These are phyloP conservation scores for Coecobrya sp. DNA, from an alignment of 2,888 invertebrate genomes.

Conservation along the genomic window DNA sequence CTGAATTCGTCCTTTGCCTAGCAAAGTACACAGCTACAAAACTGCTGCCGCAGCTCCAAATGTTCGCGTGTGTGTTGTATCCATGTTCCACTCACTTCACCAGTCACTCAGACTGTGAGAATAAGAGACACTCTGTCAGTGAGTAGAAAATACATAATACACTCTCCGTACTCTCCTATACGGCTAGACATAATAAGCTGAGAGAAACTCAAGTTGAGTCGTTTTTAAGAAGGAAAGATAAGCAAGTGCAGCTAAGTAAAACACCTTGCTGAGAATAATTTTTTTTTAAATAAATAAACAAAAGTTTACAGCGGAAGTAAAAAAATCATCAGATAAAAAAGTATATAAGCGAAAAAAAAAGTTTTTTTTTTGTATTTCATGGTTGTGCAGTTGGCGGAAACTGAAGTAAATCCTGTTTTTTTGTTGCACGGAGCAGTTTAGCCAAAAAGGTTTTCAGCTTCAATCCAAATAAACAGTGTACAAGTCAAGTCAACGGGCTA, in stretches of 20 bases:
- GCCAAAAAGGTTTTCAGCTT: conserved; percentile 1
- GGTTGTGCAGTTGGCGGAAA: background rate
- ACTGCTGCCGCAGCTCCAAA: conserved; percentile 6
- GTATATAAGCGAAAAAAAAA: too few relatives aligned
- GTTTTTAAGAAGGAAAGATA: background rate
- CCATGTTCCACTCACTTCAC: background rate
- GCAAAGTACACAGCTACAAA: conserved; percentile 37
- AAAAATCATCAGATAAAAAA: background rate
- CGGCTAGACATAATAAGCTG: too few relatives aligned
- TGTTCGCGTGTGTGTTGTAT: conserved; percentile 16
- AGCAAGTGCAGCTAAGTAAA: background rate
- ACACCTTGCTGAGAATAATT: background rate
- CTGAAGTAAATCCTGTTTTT: background rate
- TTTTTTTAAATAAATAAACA: background rate
- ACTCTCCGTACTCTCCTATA: too few relatives aligned
- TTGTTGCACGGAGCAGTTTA: background rate
- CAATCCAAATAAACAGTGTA: conserved; percentile 31
- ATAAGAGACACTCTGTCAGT: background rate
- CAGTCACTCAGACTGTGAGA: background rate
- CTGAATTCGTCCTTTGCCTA: conserved; percentile 42
- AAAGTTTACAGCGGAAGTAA: conserved; percentile 3
- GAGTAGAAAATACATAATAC: too few relatives aligned
- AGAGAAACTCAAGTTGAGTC: background rate
- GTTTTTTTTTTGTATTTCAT: background rate
- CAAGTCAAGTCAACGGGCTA: conserved; percentile 24